Percentiles rank a stretch among this genome's conserved stretches.
Conservation (phyloP, 1,140 invertebrate genomes). For the Diplogasteroides magnus region DNA sequence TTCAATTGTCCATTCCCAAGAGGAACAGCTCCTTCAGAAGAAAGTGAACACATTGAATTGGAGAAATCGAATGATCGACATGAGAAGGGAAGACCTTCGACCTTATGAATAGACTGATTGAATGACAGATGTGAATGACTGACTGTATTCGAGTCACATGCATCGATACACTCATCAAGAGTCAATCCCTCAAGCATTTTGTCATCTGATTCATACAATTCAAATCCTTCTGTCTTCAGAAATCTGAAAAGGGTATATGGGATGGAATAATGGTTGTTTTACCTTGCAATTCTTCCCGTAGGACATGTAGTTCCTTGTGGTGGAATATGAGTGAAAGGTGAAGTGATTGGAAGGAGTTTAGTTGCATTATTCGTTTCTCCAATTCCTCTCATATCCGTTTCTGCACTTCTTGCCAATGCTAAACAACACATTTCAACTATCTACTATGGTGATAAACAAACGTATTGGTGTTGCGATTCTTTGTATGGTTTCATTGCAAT, state of each 20-base stretch:
- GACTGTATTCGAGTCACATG: constrained; percentile 37
- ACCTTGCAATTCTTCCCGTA: neutral
- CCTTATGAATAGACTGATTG: neutral
- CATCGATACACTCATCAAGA: constrained; percentile 42
- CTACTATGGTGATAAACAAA: too few species aligned
- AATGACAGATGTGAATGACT: neutral
- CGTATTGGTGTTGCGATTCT: too few species aligned
- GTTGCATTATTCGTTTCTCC: neutral
- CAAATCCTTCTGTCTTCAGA: constrained; percentile 45
- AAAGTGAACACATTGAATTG: constrained; percentile 35
- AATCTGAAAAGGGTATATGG: too few species aligned
- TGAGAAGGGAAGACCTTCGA: neutral
- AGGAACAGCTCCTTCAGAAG: constrained; percentile 49
- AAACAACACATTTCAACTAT: too few species aligned
- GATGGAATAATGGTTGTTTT: too few species aligned
- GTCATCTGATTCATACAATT: constrained; percentile 47
- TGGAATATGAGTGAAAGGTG: neutral
- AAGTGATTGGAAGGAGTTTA: neutral
- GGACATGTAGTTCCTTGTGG: neutral
- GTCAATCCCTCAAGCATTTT: constrained; percentile 20
- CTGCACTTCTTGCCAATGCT: constrained; percentile 2
- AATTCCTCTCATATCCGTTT: neutral
- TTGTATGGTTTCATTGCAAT: too few species aligned
- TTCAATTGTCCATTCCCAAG: constrained; percentile 51
- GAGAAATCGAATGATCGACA: constrained; percentile 9